Evolutionary conservation across 2,113 vertebrate species (phyloP).

Genomic region (Speoplatyrhinus poulsoni): DNA sequence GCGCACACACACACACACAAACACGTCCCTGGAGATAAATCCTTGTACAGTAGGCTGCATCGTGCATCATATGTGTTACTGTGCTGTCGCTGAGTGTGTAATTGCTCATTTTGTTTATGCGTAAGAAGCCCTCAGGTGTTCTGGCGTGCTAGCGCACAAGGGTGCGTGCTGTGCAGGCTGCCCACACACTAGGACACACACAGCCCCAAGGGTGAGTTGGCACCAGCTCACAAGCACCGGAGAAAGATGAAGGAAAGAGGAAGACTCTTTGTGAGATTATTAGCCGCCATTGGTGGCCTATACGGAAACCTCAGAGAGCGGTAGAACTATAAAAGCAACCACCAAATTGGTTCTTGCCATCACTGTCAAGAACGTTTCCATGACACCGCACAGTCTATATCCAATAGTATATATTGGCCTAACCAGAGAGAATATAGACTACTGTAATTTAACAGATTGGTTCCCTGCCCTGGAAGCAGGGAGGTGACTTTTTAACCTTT

Average conservation of each 20-base stretch:
- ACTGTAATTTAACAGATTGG: too few relatives aligned
- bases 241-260: constrained; percentile 27
- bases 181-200: constrained; percentile 30
- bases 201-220: constrained; percentile 26
- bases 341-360: neutral
- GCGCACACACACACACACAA: neutral
- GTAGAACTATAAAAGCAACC: neutral
- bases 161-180: constrained; percentile 48
- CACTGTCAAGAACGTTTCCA: too few relatives aligned
- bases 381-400: too few relatives aligned
- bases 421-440: too few relatives aligned
- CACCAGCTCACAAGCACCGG: constrained; percentile 1
- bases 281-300: constrained; percentile 10
- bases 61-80: neutral
- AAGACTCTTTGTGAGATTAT: constrained; percentile 2
- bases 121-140: constrained; percentile 47
- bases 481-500: too few relatives aligned
- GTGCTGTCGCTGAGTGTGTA: neutral
- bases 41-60: too few relatives aligned
- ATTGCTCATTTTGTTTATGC: constrained; percentile 8
- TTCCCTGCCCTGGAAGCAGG: too few relatives aligned
- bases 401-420: too few relatives aligned
- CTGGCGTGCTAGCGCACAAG: constrained; percentile 47
- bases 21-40: too few relatives aligned
- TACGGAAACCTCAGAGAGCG: neutral